Conservation (phyloP, 1,140 invertebrate genomes). For the Holotrichia oblita region DNA sequence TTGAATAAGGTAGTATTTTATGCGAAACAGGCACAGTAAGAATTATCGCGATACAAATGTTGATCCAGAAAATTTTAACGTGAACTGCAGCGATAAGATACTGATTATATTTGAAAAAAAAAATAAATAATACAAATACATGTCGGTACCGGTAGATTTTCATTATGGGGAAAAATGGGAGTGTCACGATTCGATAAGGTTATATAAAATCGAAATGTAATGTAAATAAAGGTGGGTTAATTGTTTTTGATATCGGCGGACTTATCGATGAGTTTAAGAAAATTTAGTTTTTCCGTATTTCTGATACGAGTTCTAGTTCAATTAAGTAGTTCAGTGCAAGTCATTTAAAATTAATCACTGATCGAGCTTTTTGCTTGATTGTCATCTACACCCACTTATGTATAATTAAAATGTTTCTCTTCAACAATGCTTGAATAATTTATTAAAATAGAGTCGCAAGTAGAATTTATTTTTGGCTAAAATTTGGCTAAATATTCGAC, state of each 20-base stretch:
- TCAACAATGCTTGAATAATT: no score
- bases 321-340: not conserved
- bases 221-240: slow-evolving; percentile 24
- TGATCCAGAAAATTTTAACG: slow-evolving; percentile 31
- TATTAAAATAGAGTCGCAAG: no score
- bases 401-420: no score
- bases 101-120: slow-evolving; percentile 26
- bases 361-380: not conserved
- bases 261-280: slow-evolving; percentile 18
- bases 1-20: slow-evolving; percentile 30
- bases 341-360: no score
- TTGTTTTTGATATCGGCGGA: slow-evolving; percentile 10
- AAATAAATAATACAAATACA: slow-evolving; percentile 4
- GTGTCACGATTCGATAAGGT: slow-evolving; percentile 21
- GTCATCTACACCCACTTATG: no score
- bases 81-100: slow-evolving; percentile 35
- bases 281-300: slow-evolving; percentile 22
- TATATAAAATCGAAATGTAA: slow-evolving; percentile 29
- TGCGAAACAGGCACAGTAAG: slow-evolving; percentile 24
- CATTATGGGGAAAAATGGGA: slow-evolving; percentile 17
- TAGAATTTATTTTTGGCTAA: no score
- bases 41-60: slow-evolving; percentile 27
- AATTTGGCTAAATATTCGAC: no score
- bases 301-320: not conserved
- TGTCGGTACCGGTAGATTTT: not conserved